Base-by-base conservation (phyloP, 1,140 invertebrate species). In the Glossosoma conforme region DNA sequence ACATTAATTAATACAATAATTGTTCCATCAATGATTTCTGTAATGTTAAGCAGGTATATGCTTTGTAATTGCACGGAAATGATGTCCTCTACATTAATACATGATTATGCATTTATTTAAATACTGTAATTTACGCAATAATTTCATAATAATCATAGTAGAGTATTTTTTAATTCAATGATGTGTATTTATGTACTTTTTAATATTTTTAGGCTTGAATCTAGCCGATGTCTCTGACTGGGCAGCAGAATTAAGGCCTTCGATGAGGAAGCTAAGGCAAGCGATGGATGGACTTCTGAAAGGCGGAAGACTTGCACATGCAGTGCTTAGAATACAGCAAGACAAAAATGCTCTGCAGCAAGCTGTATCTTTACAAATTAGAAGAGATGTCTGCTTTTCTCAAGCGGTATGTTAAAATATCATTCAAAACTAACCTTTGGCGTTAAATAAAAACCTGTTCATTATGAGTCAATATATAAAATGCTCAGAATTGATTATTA, bases 381-480 rank as follows among this genome's bases (percentile, higher is more conserved):
- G 93, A 44, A 69, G 93, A 47, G 91, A 96, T 69, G 87, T 93
- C 19, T 91, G 91, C 63, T 94, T 95, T 65, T 90, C 91, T 17
- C 93, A 97, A 74, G 89, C 92, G 42, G 89, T 93, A 70, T 83
- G 79, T 77, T 41, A n/a, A n/a, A n/a, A n/a, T n/a, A n/a, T n/a
- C n/a, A n/a, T n/a, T 15, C 10, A 6, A 38, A 38, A 38, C 17
- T 9, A 13, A 8, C 17, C n/a, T n/a, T n/a, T n/a, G n/a, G n/a
- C n/a, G n/a, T n/a, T n/a, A n/a, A n/a, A n/a, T n/a, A n/a, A n/a
- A n/a, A n/a, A n/a, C n/a, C n/a, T n/a, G n/a, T n/a, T n/a, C n/a
- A n/a, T n/a, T n/a, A n/a, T n/a, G n/a, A n/a, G n/a, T n/a, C n/a
- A n/a, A n/a, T n/a, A n/a, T n/a, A n/a, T n/a, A n/a, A n/a, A n/a